phyloP scores from a whole-genome alignment of 1,140 invertebrate species.

The Colletes gigas region DNA sequence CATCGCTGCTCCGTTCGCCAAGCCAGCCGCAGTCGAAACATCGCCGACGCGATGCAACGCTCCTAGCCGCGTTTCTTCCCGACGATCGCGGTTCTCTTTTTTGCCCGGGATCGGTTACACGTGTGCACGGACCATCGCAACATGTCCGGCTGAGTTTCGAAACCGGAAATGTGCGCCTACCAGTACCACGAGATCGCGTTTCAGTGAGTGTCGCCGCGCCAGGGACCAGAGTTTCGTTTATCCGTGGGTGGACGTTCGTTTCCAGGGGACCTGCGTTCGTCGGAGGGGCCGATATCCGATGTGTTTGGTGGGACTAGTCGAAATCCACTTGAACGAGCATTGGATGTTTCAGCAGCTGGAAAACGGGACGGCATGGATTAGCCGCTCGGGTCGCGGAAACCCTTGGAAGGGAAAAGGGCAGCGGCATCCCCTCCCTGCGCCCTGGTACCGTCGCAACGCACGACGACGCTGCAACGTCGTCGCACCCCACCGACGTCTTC shows the following conservation, averaged over 20 bases:
- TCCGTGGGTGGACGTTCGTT: neutral
- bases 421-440: conserved; percentile 62
- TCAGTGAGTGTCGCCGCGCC: neutral
- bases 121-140: neutral
- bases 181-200: neutral
- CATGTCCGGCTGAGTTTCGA: neutral
- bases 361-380: conserved; percentile 78
- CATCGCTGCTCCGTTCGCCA: neutral
- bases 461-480: conserved; percentile 52
- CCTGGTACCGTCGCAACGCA: conserved; percentile 50
- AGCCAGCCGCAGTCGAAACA: conserved; percentile 40
- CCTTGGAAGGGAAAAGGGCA: conserved; percentile 75
- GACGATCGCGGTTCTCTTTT: neutral
- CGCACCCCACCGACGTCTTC: conserved; percentile 72
- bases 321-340: conserved; percentile 69
- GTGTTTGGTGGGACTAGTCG: conserved; percentile 67
- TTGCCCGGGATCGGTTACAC: neutral
- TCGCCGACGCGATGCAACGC: conserved; percentile 30
- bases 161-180: too few species aligned
- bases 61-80: neutral
- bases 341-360: conserved; percentile 77
- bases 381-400: conserved; percentile 61
- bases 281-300: conserved; percentile 47
- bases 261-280: neutral
- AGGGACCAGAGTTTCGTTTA: neutral